Conservation (phyloP, 1,140 invertebrate species). For the Brachystomella parvula region DNA sequence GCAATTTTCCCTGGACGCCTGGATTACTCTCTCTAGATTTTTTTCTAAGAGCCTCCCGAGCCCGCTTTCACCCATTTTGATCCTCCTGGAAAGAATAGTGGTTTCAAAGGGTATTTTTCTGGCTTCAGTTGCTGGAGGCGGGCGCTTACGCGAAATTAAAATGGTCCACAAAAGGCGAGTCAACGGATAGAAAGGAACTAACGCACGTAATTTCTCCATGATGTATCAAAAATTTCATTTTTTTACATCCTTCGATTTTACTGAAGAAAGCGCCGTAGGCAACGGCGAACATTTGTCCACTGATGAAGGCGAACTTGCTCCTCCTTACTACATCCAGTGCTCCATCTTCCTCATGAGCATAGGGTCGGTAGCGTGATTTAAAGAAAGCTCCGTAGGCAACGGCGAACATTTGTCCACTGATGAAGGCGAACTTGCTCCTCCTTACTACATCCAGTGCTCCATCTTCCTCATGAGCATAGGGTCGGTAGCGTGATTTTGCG, state of each 20-base stretch:
- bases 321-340: neutral
- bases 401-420: neutral
- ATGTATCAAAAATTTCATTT: neutral
- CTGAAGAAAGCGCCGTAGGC: neutral
- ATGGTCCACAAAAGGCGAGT: neutral
- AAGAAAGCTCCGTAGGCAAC: neutral
- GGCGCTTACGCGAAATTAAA: neutral
- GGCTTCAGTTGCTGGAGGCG: neutral
- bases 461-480: neutral
- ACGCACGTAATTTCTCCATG: neutral
- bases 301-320: neutral
- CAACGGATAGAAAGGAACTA: neutral
- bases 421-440: neutral
- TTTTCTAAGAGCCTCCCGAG: neutral
- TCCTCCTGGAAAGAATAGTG: neutral
- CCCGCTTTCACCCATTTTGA: neutral
- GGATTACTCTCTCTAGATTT: neutral
- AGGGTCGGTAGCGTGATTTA: too few species aligned
- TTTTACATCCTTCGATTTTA: neutral
- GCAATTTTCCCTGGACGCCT: neutral
- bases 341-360: neutral
- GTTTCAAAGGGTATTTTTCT: neutral
- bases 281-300: neutral
- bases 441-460: neutral
- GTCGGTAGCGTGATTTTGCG: neutral